These are phyloP conservation scores for Urocitellus parryii DNA, from an alignment of 2,113 vertebrate genomes.

Conservation along the genomic window DNA sequence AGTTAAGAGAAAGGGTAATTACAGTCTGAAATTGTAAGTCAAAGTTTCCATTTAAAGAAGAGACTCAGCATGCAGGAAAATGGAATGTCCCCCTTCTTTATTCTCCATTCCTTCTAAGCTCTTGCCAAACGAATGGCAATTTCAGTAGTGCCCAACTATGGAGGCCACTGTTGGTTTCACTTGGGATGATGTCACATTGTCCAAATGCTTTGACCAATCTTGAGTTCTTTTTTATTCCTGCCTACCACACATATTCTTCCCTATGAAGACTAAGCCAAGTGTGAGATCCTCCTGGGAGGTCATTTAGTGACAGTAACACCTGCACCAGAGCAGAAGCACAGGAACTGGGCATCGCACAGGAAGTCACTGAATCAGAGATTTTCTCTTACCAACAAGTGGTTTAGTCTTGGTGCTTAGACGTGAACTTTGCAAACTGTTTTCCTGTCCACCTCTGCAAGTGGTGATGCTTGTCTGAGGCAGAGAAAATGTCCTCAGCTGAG, in stretches of 20 bases:
- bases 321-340: background rate
- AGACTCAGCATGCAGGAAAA: background rate
- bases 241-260: background rate
- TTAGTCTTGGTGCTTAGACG: background rate
- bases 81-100: background rate
- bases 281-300: background rate
- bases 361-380: background rate
- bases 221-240: background rate
- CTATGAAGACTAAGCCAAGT: background rate
- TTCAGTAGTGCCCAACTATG: background rate
- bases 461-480: background rate
- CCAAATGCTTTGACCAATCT: background rate
- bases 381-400: background rate
- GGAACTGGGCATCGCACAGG: fast-evolving
- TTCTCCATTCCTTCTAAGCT: constrained; percentile 6
- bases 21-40: constrained; percentile 53
- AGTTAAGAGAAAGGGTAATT: constrained; percentile 72
- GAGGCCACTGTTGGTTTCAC: background rate
- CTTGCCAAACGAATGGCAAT: background rate
- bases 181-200: background rate
- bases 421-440: background rate
- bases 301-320: background rate
- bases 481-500: background rate
- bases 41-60: constrained; percentile 49
- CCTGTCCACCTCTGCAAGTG: background rate